Evolutionary conservation across 2,113 vertebrate genomes (phyloP), one percentile per base, ranked within the genome.

Genomic region (Poecile atricapillus): DNA sequence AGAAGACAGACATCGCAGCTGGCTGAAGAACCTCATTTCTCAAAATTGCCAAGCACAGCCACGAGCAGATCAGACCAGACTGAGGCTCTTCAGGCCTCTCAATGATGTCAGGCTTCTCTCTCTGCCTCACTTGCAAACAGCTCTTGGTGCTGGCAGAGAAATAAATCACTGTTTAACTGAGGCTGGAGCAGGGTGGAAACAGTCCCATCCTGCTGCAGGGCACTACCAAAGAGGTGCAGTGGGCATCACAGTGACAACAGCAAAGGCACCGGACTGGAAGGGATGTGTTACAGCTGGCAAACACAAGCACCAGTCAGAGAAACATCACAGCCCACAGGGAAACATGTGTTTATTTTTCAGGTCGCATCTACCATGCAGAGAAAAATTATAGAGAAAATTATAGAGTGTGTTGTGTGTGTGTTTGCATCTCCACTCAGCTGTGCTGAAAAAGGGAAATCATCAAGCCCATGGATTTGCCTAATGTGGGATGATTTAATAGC

Each of bases 211-310:
- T 79, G 73, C 85, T 89, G 83, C 85, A 92, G 83, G 85, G 85
- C 90, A 95, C 64, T 13, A 17, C 39, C 50, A 27, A 46, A 80
- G 69, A 70, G 76, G 10, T 21, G 56, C 56, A 30, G 33, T 3
- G 55, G 64, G 67, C 63, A 81, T 56, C 85, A 53, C 76, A 71
- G 85, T 9, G 53, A 87, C 87, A 93, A 31, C 31, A 85, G 83
- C 47, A 55, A 56, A 89, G 71, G 64, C 92, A 89, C 31, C 0
- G 4, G 69, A 10, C 90, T 83, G 77, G 83, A 92, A 92, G 62
- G 49, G 73, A 93, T 76, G 37, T 10, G 53, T 65, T 93, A 71
- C 73, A 92, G 76, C 90, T 84, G 83, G 65, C 80, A 90, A 93
- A 82, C 76, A 94, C 49, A 56, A 81, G 58, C 60, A 67, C 19